Evolutionary conservation across 2,113 vertebrate species (phyloP).

Genomic region (Panthera leo): DNA sequence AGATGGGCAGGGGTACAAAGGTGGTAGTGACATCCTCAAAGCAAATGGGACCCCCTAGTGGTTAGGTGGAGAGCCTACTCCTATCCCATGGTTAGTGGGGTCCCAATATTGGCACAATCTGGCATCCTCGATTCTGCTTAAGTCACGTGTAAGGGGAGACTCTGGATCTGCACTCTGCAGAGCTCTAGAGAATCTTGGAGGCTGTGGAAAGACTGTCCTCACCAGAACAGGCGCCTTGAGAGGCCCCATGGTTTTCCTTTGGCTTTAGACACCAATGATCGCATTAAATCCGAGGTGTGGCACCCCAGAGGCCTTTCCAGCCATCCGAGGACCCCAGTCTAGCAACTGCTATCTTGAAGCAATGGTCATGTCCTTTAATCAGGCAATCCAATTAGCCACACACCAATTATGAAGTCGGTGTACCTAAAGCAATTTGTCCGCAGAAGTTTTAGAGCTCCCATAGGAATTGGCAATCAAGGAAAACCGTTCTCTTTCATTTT

Average conservation of each 20-base stretch:
- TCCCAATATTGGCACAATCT: background rate
- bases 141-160: background rate
- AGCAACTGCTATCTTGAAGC: conserved; percentile 59
- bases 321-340: background rate
- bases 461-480: conserved; percentile 79
- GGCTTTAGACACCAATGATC: conserved; percentile 36
- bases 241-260: conserved; percentile 31
- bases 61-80: background rate
- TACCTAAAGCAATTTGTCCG: conserved; percentile 71
- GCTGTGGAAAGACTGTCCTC: background rate
- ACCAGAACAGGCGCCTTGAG: background rate
- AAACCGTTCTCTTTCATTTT: conserved; percentile 36
- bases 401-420: conserved; percentile 61
- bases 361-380: conserved; percentile 68
- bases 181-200: background rate
- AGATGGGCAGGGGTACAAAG: background rate
- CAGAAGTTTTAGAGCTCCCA: conserved; percentile 75
- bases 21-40: background rate
- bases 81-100: background rate
- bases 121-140: background rate
- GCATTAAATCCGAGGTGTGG: conserved; percentile 52
- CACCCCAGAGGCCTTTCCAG: conserved; percentile 44
- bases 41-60: background rate
- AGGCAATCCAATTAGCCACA: conserved; percentile 76
- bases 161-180: background rate